Base-by-base conservation (phyloP, 2,113 vertebrate genomes). In the Phycodurus eques region DNA sequence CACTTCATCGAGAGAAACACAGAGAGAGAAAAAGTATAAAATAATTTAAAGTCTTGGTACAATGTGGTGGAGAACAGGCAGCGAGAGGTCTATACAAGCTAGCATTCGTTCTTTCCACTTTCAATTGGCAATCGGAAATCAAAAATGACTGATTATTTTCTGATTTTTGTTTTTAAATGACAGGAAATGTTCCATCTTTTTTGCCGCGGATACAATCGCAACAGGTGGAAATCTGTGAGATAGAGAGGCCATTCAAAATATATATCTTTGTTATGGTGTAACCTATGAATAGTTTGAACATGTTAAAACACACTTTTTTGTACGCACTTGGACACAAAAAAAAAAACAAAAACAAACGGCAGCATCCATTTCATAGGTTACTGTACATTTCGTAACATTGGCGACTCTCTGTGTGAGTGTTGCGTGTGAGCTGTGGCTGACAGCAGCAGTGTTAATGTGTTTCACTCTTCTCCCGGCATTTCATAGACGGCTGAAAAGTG, bases 31-130 rank as follows among this genome's bases (percentile, higher is more conserved):
- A 94, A 94, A 94, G 94, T 95, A 95, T 94, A 95, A 97, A 99
- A 99, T 97, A 99, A 99, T 95, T 98, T 98, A 99, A 95, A 88
- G 90, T 91, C 80, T 89, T 90, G 90, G 90, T 83, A 87, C 83
- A 76, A 27, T 20, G 11, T 13, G 70, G 84, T 84, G 70, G 67
- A 76, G 83, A 87, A 82, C 89, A 91, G 85, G 86, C 85, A 85
- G 77, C 67, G 70, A 57, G 80, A 84, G 82, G 87, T 83, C 80
- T 83, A 80, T 78, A 84, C 89, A 87, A 88, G 61, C 39, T n/a
- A 33, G 14, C 49, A 5, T 3, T 60, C 5, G 1, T 8, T 61
- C 59, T 8, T 61, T 33, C 31, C 1, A 17, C 35, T 61, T 61
- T 61, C 31, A 35, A 14, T 61, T 35, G 59, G 59, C 14, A 33